phyloP scores from a whole-genome alignment of 1,140 invertebrate genomes.

The Acromyrmex heyeri region DNA sequence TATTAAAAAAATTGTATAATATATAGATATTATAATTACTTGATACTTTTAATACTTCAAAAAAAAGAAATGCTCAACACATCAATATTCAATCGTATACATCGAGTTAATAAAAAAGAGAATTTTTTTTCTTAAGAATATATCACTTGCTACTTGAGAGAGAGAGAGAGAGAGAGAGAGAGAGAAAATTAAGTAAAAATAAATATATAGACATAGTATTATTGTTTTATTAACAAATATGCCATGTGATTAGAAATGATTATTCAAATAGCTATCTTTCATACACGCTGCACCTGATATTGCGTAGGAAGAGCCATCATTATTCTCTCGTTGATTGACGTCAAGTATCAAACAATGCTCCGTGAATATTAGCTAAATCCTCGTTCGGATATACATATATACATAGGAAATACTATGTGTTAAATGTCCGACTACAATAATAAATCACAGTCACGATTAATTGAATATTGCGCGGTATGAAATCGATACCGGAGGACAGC shows the following conservation, averaged over 20 bases:
- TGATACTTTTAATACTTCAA: no score
- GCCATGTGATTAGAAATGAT: not conserved
- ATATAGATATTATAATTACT: no score
- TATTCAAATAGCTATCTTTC: not conserved
- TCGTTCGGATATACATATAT: not conserved
- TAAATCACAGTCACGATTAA: slow-evolving; percentile 32
- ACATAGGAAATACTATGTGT: slow-evolving; percentile 2
- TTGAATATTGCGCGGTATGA: slow-evolving; percentile 17
- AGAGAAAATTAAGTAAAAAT: no score
- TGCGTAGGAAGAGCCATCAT: not conserved
- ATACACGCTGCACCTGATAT: not conserved
- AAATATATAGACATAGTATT: not conserved
- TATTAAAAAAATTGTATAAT: no score
- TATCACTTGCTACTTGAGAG: no score
- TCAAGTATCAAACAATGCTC: slow-evolving; percentile 45
- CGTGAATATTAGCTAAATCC: not conserved
- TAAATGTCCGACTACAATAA: slow-evolving; percentile 28
- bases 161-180: no score
- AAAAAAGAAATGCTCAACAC: no score
- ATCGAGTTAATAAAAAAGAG: no score
- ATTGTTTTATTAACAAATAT: not conserved
- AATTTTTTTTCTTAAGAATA: no score
- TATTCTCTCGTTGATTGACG: slow-evolving; percentile 46
- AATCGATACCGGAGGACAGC: not conserved
- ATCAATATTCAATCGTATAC: no score